A percentile compares a stretch with the other conserved stretches of the same genome.
These are phyloP conservation scores for Aptenodytes forsteri DNA, from an alignment of 2,113 vertebrate genomes.

Conservation along the genomic window DNA sequence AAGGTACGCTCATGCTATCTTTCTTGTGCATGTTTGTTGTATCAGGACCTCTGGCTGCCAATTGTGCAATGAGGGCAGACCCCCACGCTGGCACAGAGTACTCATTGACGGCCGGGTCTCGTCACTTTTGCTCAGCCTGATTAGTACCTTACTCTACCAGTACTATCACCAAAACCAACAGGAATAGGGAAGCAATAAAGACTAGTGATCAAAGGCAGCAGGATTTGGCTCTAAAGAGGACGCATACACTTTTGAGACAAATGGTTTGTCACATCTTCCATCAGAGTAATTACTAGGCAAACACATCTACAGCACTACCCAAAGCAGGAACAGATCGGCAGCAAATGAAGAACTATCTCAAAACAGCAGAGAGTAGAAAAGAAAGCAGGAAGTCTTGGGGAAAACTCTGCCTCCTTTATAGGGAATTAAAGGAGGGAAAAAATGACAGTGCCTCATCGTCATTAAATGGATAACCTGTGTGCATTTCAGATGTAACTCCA, in stretches of 20 bases:
- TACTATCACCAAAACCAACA: not conserved
- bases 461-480: not conserved
- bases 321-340: accelerated
- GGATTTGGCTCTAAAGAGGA: not conserved
- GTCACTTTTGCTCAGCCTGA: not conserved
- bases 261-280: not conserved
- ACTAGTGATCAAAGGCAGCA: not conserved
- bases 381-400: not conserved
- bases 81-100: accelerated
- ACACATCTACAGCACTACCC: not conserved
- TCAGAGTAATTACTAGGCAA: not conserved
- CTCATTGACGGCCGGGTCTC: accelerated
- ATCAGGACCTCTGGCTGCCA: not conserved
- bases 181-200: not conserved
- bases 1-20: not conserved
- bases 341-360: not conserved
- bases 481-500: not conserved
- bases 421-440: not conserved
- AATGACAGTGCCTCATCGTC: not conserved
- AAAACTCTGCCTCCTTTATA: not conserved
- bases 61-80: not conserved
- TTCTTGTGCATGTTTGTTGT: accelerated
- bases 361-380: not conserved
- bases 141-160: not conserved
- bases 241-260: accelerated